Evolutionary conservation across 1,140 invertebrate species (phyloP), one percentile per base, ranked within the genome.

Genomic region (Sarcophaga peregrina): DNA sequence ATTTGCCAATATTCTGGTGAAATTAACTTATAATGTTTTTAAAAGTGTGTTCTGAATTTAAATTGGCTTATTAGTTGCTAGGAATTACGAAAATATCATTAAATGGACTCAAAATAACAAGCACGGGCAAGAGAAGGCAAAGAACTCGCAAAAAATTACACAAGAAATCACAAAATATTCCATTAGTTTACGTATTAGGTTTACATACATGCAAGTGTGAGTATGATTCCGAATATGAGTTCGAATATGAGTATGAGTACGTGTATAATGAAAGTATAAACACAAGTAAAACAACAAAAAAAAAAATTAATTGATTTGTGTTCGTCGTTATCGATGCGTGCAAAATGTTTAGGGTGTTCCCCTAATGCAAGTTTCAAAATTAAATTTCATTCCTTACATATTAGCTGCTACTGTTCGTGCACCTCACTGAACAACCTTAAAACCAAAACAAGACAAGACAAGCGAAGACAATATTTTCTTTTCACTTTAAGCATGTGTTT

Each of bases 301-400:
- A 73, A 17, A 73, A 9, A 73, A 73, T 73, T 73, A 73, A 73
- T 73, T 73, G 68, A 73, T 73, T 73, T 73, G 68, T 73, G 54
- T 37, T 37, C 1, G 25, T 2, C 4, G 25, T 37, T 58, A 58
- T 58, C 15, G 54, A 58, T 58, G 54, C 15, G 54, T 58, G 10
- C n/a, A n/a, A n/a, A 15, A n/a, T 13, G 6, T 2, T 15, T 6
- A n/a, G 54, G 54, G 15, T 15, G 3, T n/a, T 13, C 54, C 13
- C n/a, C 15, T 13, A 52, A 52, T 10, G 8, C 13, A 1, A 52
- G 50, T 52, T 52, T 10, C 13, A 52, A 52, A 52, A 52, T 5
- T 52, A 10, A 52, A 13, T 52, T 52, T 5, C 8, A 52, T 3
- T 10, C 13, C 13, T 52, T 8, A 0, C 50, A 52, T 52, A 13